Base-by-base conservation (phyloP, 2,797 vertebrate species). In the Phrynocephalus guinanensis region DNA sequence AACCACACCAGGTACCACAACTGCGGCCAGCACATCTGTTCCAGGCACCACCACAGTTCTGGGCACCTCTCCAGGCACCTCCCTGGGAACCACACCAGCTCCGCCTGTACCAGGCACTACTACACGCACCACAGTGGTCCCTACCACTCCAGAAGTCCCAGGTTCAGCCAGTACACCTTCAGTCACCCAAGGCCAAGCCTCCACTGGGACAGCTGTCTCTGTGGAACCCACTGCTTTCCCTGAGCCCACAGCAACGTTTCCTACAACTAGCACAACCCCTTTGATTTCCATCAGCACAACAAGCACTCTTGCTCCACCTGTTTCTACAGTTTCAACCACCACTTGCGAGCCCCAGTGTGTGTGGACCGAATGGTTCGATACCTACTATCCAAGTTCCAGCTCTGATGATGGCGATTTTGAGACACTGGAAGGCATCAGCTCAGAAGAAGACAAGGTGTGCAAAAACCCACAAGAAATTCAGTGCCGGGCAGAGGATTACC, bases 401-500 rank as follows among this genome's bases (percentile, higher is more conserved):
- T 79, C 8, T 0, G 0, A 79, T 3, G 83, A 52, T 0, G 93
- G 91, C 33, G 94, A 95, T 66, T 1, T 1, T 0, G 94, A 95
- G 78, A 91, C 84, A 0, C 50, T 72, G 8, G 90, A 30, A 10
- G 90, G 48, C 0, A 94, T 94, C 30, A 79, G 82, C n/a, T 86
- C 81, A 0, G 71, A 85, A 1, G 90, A 90, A 0, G 72, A 79
- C 3, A 3, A 67, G 0, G 2, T 95, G 0, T 96, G 95, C 1
- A 5, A 86, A 0, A 26, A 81, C 0, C 93, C 95, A 5, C 0
- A 26, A 3, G 77, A 67, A 22, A 93, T 95, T 48, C 6, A 26
- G 1, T 96, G 95, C 30, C 90, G 78, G 0, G 90, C 94, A 11
- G 87, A 81, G 60, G 68, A 90, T 2, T 92, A 93, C 1, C 6